Evolutionary conservation across 2,888 invertebrate species (phyloP), one percentile per base, ranked within the genome.

Genomic region (Heliconius hortense): DNA sequence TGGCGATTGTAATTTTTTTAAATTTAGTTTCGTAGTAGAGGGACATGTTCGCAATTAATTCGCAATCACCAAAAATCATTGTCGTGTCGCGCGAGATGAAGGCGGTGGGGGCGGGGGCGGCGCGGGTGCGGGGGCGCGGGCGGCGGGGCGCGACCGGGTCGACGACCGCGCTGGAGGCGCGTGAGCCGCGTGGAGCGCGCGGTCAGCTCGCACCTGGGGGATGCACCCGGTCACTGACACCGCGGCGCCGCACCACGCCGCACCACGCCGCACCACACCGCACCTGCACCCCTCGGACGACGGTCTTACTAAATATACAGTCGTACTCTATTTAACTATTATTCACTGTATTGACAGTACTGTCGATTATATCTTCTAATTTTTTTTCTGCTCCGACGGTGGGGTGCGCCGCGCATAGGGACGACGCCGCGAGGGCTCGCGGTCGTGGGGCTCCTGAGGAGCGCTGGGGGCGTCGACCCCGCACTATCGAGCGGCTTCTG

Each of bases 391-490:
- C 21, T 53, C 53, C 53, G 21, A 8, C 56, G 21, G 28, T 28
- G 28, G 21, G 31, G 11, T 11, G 18, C 13, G 26, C 10, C n/a
- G 48, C n/a, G n/a, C 35, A n/a, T 10, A 21, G 35, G n/a, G 31
- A 31, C 28, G 31, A 53, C 28, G 68, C n/a, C 5, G 11, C 68
- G n/a, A 21, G 53, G 48, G 53, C 7, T 48, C 56, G 24, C 56
- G 24, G 56, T 69, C 35, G 74, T 70, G 63, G 75, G 26, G 73
- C 35, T 60, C 35, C 48, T 21, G 5, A 8, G 24, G 10, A 80
- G 81, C 81, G 81, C 84, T 87, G 87, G 86, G 88, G 85, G 74
- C 88, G 84, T 79, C 83, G 87, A 85, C 85, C 88, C 76, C 74
- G 76, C 35, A 35, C 10, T 72, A 73, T 74, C 60, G 74, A 76